phyloP scores from a whole-genome alignment of 2,113 vertebrate genomes.

The Amazona vittata region DNA sequence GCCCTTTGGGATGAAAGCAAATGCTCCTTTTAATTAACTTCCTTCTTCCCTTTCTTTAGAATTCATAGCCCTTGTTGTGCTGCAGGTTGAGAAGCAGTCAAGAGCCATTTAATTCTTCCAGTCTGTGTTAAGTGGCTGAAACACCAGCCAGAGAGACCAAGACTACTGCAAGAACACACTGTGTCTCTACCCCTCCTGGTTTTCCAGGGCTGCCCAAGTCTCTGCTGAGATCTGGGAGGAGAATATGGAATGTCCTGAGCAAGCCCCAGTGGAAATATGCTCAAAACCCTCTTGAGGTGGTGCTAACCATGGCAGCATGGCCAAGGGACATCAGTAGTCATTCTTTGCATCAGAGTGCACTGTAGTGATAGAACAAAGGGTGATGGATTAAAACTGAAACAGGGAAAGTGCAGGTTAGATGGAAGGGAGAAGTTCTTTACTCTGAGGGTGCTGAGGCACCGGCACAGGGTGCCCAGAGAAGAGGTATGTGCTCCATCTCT shows the following conservation, averaged over 20 bases:
- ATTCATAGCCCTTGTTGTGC: background rate
- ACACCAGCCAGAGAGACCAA: background rate
- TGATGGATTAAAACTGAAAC: background rate
- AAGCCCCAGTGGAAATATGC: background rate
- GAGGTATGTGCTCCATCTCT: background rate
- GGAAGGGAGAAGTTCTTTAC: background rate
- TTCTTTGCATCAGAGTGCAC: background rate
- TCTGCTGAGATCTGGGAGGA: background rate
- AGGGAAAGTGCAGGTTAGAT: background rate
- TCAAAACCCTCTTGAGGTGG: background rate
- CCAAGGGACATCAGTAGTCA: background rate
- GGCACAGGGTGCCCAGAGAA: background rate
- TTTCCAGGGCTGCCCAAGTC: background rate
- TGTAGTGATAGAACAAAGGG: background rate
- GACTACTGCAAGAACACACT: background rate
- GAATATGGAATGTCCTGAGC: background rate
- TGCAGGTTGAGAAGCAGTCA: background rate
- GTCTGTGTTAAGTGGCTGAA: background rate
- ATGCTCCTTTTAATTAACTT: background rate
- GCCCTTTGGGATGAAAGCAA: background rate
- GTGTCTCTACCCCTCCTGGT: background rate
- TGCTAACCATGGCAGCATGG: rapidly evolving
- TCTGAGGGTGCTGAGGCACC: background rate
- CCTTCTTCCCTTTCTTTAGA: background rate
- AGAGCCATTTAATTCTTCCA: background rate